Conservation (phyloP, 2,888 invertebrate species). For the Dryobotodes eremita region DNA sequence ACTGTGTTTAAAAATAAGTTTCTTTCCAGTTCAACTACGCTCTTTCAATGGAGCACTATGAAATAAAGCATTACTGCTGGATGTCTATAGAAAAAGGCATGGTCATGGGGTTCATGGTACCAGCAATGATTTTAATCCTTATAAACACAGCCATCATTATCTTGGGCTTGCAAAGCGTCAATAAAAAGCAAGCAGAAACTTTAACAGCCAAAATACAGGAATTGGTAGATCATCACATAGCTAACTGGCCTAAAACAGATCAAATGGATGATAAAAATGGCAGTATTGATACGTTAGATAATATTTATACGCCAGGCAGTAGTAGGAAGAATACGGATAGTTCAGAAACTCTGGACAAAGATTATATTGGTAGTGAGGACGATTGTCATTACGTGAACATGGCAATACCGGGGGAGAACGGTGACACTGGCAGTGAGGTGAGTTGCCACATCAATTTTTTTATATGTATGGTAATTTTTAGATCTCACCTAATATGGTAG, state of each 20-base stretch:
- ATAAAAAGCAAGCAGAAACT: conserved; percentile 86
- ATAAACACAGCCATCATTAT: conserved; percentile 92
- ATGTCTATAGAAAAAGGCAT: conserved; percentile 94
- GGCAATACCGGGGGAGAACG: conserved; percentile 71
- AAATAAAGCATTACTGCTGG: conserved; percentile 94
- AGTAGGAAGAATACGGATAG: conserved; percentile 87
- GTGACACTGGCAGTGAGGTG: conserved; percentile 81
- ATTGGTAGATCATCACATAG: conserved; percentile 84
- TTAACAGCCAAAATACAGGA: conserved; percentile 87
- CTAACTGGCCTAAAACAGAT: conserved; percentile 84
- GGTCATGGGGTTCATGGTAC: conserved; percentile 94
- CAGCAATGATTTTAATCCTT: conserved; percentile 92
- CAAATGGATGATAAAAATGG: conserved; percentile 78
- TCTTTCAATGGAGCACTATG: conserved; percentile 93
- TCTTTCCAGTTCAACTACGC: conserved; percentile 91
- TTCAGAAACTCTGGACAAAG: conserved; percentile 85
- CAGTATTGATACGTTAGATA: conserved; percentile 83
- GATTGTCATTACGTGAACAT: conserved; percentile 83
- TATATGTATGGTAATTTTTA: conserved; percentile 34
- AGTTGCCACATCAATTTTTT: conserved; percentile 51
- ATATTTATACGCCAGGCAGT: conserved; percentile 83
- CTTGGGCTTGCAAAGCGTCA: conserved; percentile 88
- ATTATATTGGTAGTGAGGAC: conserved; percentile 83
- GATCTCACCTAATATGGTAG: not conserved
- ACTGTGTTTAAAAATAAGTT: not conserved